Evolutionary conservation across 2,888 invertebrate species (phyloP), one percentile per base, ranked within the genome.

Genomic region (Chydorus sphaericus): DNA sequence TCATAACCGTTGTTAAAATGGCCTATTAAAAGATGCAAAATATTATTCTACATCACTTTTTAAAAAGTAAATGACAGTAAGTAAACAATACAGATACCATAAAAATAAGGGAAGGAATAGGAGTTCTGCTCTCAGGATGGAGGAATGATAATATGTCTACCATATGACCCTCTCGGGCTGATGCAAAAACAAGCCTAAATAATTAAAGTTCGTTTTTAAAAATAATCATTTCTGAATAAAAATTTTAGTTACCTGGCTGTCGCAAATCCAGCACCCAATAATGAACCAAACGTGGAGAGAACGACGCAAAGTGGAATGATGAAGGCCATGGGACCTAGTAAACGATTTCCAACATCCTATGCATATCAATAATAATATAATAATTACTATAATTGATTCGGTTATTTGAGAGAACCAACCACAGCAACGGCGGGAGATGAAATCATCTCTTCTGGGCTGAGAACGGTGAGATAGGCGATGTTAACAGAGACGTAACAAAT

Each of bases 81-180:
- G n/a, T n/a, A n/a, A n/a, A n/a, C n/a, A n/a, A n/a, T n/a, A n/a
- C n/a, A n/a, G n/a, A 82, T 75, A 90, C 91, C 71, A 93, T 92
- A 74, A 94, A 91, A 69, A 94, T 86, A 60, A 94, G 78, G 60
- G 94, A 93, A 16, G 94, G 93, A 20, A 89, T 83, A n/a, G 93
- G 93, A 51, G 92, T 93, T 66, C 87, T 83, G 54, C 89, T 80
- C 58, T 86, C 80, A 59, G 92, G 83, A 71, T 93, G 91, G 33
- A 93, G 89, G 69, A 89, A 93, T 10, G 91, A 91, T 62, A 93
- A 71, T 55, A 93, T 85, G 67, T 90, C 87, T 66, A 92, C 74
- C 62, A 93, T 75, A 71, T 93, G 93, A 57, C 92, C 92, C 70
- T 93, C 90, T 53, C 92, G 80, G 60, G 91, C 91, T 51, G 93